Evolutionary conservation across 2,797 vertebrate species (phyloP).

Genomic region (Kryptopterus vitreolus): DNA sequence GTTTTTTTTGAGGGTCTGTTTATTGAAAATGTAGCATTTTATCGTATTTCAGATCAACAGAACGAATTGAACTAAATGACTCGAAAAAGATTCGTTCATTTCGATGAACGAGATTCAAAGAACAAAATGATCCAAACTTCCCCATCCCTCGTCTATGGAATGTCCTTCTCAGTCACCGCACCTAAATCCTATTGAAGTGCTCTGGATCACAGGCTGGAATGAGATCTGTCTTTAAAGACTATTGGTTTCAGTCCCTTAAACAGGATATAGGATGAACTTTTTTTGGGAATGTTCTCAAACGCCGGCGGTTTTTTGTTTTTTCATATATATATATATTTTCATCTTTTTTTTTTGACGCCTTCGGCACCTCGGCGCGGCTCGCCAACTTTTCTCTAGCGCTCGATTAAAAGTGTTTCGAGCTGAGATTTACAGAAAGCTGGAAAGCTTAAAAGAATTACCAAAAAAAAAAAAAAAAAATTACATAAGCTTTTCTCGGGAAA

Average conservation of each 20-base stretch:
- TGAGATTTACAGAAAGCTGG: slow-evolving; percentile 10
- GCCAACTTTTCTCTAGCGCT: background rate
- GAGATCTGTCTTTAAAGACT: background rate
- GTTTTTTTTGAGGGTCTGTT: too few species aligned
- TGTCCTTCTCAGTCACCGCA: too few species aligned
- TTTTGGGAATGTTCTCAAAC: background rate
- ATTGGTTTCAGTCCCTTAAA: background rate
- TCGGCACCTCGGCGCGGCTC: background rate
- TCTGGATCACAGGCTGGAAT: too few species aligned
- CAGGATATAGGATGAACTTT: slow-evolving; percentile 2
- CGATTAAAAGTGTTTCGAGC: background rate
- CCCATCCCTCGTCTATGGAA: too few species aligned
- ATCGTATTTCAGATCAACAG: too few species aligned
- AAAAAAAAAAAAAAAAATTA: too few species aligned
- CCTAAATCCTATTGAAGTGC: too few species aligned
- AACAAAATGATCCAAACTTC: too few species aligned
- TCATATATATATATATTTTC: background rate
- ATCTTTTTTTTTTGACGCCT: background rate
- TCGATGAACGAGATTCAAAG: too few species aligned
- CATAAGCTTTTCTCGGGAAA: slow-evolving; percentile 12
- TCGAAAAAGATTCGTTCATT: too few species aligned
- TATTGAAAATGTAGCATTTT: too few species aligned
- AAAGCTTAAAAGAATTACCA: slow-evolving; percentile 25
- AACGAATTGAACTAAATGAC: too few species aligned
- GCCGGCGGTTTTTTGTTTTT: background rate